Conservation (phyloP, 2,797 vertebrate genomes). For the Poecilia velifera region DNA sequence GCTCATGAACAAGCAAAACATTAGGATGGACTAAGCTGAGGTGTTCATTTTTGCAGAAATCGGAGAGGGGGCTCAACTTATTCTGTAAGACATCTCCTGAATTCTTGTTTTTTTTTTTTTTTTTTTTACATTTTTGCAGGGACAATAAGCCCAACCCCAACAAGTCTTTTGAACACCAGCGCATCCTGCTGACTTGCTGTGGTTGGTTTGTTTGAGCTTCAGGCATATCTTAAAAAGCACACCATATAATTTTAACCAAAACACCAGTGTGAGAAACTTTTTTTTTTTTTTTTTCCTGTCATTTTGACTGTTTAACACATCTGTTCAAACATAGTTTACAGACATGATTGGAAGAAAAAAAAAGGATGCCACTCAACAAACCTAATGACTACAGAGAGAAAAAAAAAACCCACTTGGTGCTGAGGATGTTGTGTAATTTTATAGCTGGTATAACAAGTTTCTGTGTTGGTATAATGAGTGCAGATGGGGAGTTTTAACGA, state of each 20-base stretch:
- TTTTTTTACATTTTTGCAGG: constrained; percentile 3
- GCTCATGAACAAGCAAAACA: constrained; percentile 70
- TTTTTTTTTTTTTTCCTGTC: constrained; percentile 23
- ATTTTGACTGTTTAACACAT: constrained; percentile 28
- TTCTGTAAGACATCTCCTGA: constrained; percentile 52
- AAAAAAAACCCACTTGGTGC: constrained; percentile 11
- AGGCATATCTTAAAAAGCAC: constrained; percentile 42
- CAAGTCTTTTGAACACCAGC: constrained; percentile 24
- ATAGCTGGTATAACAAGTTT: constrained; percentile 57
- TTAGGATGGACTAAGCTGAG: constrained; percentile 44
- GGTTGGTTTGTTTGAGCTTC: constrained; percentile 51
- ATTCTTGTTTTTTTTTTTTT: constrained; percentile 2
- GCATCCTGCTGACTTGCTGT: constrained; percentile 35
- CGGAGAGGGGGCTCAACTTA: constrained; percentile 40
- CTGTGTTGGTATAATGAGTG: constrained; percentile 61
- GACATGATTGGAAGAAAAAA: constrained; percentile 22
- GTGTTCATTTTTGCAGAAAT: constrained; percentile 49
- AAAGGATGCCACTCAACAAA: constrained; percentile 5
- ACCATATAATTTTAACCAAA: constrained; percentile 20
- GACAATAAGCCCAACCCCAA: constrained; percentile 20
- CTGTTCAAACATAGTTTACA: constrained; percentile 40
- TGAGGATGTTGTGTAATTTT: constrained; percentile 56
- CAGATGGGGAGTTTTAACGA: constrained; percentile 68
- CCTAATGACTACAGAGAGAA: constrained; percentile 10
- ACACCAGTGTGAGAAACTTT: constrained; percentile 19